Evolutionary conservation across 2,113 vertebrate genomes (phyloP).

Genomic region (Malurus elegans): DNA sequence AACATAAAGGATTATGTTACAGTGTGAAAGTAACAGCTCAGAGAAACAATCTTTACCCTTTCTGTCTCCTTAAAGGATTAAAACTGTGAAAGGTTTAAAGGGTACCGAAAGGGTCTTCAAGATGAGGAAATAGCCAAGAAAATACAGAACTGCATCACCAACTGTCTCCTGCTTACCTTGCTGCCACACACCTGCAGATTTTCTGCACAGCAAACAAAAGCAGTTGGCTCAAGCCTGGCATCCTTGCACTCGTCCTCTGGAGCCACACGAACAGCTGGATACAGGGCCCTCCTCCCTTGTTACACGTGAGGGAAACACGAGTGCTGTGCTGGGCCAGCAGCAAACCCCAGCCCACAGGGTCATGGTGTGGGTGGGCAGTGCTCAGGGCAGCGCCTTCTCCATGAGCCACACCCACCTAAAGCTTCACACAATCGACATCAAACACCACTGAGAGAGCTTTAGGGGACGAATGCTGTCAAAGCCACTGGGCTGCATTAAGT

Average conservation of each 20-base stretch:
- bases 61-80: not conserved
- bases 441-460: not conserved
- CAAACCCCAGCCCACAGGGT: not conserved
- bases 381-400: not conserved
- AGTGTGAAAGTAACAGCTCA: not conserved
- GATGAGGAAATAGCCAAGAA: not conserved
- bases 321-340: not conserved
- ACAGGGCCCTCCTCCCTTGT: accelerated
- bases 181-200: not conserved
- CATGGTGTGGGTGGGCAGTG: not conserved
- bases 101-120: not conserved
- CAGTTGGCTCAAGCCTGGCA: not conserved
- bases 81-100: not conserved
- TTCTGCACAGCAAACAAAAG: not conserved
- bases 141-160: not conserved
- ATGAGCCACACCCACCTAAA: not conserved
- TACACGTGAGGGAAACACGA: accelerated
- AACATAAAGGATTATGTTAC: not conserved
- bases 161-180: not conserved
- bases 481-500: not conserved
- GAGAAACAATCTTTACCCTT: not conserved
- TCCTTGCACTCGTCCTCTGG: not conserved
- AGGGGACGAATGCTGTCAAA: not conserved
- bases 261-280: not conserved
- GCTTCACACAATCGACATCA: not conserved